phyloP scores from a whole-genome alignment of 2,797 vertebrate species.

The Crenuchus spilurus region DNA sequence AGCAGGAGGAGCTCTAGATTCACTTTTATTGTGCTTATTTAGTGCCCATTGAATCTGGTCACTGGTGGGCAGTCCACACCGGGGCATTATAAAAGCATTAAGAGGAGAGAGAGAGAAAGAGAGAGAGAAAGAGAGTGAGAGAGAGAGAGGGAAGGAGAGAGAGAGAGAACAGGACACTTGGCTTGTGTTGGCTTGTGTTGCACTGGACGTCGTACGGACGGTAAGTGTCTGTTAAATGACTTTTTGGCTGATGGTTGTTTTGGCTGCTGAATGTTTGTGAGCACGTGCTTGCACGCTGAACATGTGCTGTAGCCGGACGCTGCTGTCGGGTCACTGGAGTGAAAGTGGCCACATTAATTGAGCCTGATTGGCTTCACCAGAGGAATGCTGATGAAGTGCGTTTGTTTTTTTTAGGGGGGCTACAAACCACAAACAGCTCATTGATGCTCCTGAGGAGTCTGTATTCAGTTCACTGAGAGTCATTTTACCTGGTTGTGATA shows the following conservation, averaged over 20 bases:
- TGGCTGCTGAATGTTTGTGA: background rate
- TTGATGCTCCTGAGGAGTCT: slow-evolving; percentile 11
- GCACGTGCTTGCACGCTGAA: background rate
- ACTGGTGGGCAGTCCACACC: slow-evolving; percentile 47
- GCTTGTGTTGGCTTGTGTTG: background rate
- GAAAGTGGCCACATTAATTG: background rate
- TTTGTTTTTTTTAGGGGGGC: background rate
- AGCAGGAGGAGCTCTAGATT: slow-evolving; percentile 71
- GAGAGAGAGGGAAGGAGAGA: background rate
- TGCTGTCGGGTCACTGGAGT: no score
- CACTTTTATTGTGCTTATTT: slow-evolving; percentile 30
- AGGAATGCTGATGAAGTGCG: slow-evolving; percentile 21
- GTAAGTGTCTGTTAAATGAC: background rate
- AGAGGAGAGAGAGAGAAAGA: background rate
- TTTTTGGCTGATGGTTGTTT: background rate
- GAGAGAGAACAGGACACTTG: background rate
- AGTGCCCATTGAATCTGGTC: slow-evolving; percentile 37
- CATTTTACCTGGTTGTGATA: no score
- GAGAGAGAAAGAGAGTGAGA: background rate
- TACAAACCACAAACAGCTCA: slow-evolving; percentile 24
- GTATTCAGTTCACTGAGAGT: no score
- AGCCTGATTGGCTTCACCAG: background rate
- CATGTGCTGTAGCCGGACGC: no score
- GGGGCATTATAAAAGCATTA: slow-evolving; percentile 45
- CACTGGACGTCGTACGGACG: background rate